Percentiles rank a stretch among this genome's conserved stretches.
Conservation (phyloP, 2,113 vertebrate species). For the Phyllostomus discolor region DNA sequence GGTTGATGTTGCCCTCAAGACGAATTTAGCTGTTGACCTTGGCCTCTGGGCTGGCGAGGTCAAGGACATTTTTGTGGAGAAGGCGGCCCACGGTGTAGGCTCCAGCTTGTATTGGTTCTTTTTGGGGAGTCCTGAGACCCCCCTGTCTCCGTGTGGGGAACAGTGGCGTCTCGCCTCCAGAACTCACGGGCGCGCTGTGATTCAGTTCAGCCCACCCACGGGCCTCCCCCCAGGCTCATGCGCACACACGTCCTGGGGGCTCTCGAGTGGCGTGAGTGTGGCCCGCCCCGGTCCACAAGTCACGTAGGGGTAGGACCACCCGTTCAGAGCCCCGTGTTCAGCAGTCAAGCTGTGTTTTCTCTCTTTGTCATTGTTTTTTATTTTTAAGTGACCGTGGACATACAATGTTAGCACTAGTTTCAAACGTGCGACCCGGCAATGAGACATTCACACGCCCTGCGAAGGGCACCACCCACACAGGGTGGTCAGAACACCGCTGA, state of each 20-base stretch:
- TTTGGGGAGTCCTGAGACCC: not conserved
- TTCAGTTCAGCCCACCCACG: not conserved
- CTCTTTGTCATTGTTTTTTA: too few species aligned
- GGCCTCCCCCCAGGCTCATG: not conserved
- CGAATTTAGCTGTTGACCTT: not conserved
- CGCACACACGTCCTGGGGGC: not conserved
- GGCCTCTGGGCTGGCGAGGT: not conserved
- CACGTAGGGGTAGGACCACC: not conserved
- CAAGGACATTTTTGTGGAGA: not conserved
- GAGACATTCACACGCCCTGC: accelerated
- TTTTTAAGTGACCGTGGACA: not conserved
- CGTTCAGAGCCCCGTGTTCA: not conserved
- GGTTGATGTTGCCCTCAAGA: not conserved
- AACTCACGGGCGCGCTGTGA: not conserved
- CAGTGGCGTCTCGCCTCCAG: not conserved
- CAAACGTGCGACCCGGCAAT: accelerated
- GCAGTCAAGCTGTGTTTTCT: not conserved
- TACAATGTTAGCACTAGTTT: accelerated
- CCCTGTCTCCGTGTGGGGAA: not conserved
- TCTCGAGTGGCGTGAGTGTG: too few species aligned
- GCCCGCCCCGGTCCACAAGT: too few species aligned
- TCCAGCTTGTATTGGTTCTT: not conserved
- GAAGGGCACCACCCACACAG: accelerated
- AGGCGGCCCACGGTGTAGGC: too few species aligned
- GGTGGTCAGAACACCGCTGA: accelerated